Evolutionary conservation across 1,140 invertebrate genomes (phyloP).

Genomic region (Leptopilina boulardi): DNA sequence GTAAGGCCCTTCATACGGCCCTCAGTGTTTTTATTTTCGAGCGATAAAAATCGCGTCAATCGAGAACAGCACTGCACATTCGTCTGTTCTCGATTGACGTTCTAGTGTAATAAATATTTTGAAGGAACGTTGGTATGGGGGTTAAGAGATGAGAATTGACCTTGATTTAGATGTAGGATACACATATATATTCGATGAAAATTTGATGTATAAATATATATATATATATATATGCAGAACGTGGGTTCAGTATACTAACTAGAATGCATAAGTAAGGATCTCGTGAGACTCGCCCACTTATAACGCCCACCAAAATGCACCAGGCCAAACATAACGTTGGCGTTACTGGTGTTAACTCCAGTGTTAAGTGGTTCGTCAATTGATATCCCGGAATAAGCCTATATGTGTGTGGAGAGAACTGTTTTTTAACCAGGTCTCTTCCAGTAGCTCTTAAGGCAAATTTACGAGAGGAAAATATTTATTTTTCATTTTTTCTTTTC

Average conservation of each 20-base stretch:
- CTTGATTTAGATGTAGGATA: not conserved
- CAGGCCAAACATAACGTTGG: conserved; percentile 52
- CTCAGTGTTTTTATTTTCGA: too few species aligned
- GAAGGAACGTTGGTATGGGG: too few species aligned
- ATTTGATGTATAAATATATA: conserved; percentile 36
- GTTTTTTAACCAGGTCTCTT: conserved; percentile 37
- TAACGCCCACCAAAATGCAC: conserved; percentile 56
- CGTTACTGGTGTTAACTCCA: conserved; percentile 54
- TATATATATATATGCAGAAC: too few species aligned
- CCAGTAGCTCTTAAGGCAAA: conserved; percentile 37
- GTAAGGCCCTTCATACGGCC: too few species aligned
- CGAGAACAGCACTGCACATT: too few species aligned
- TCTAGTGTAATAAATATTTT: too few species aligned
- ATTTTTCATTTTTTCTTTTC: conserved; percentile 37
- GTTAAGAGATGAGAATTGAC: not conserved
- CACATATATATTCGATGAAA: conserved; percentile 25
- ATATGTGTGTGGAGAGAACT: conserved; percentile 35
- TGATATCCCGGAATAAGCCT: conserved; percentile 49
- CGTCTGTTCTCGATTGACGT: too few species aligned
- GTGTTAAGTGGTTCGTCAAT: conserved; percentile 62
- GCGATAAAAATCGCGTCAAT: too few species aligned
- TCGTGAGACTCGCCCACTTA: conserved; percentile 57
- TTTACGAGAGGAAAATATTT: conserved; percentile 30
- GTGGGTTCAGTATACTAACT: conserved; percentile 41
- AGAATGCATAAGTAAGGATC: conserved; percentile 59